Conservation (phyloP, 2,888 invertebrate genomes). For the Phorcus lineatus region DNA sequence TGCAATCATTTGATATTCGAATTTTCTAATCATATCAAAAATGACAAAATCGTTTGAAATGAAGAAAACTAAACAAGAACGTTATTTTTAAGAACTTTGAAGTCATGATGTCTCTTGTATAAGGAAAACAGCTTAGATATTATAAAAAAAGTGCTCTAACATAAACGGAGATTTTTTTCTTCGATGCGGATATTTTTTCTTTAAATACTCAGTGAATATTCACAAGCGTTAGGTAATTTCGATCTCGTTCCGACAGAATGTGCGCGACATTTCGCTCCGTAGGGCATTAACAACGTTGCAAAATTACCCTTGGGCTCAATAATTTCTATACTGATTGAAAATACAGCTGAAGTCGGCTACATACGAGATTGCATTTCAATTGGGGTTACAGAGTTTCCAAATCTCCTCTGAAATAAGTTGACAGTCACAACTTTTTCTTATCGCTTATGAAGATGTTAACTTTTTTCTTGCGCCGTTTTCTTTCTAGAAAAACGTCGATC, state of each 20-base stretch:
- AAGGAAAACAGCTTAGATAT: background rate
- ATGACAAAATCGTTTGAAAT: background rate
- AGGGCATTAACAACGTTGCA: background rate
- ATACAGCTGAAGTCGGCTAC: background rate
- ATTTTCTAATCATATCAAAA: background rate
- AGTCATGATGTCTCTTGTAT: background rate
- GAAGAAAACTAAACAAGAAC: background rate
- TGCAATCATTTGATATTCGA: too few species aligned
- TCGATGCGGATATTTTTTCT: background rate
- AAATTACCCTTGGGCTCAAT: background rate
- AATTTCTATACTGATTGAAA: background rate
- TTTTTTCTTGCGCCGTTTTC: too few species aligned
- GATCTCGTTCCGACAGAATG: background rate
- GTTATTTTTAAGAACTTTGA: background rate
- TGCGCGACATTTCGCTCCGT: background rate
- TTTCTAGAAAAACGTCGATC: too few species aligned
- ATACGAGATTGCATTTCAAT: conserved; percentile 13
- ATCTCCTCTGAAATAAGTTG: background rate
- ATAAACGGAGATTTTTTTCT: background rate
- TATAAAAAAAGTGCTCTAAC: background rate
- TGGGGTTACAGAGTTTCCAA: background rate
- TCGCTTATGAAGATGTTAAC: too few species aligned
- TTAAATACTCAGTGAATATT: background rate
- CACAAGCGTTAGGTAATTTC: background rate
- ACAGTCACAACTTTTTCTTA: background rate